A percentile compares a stretch with the other conserved stretches of the same genome.
These are phyloP conservation scores for Empis stercorea DNA, from an alignment of 2,888 invertebrate species.

Conservation along the genomic window DNA sequence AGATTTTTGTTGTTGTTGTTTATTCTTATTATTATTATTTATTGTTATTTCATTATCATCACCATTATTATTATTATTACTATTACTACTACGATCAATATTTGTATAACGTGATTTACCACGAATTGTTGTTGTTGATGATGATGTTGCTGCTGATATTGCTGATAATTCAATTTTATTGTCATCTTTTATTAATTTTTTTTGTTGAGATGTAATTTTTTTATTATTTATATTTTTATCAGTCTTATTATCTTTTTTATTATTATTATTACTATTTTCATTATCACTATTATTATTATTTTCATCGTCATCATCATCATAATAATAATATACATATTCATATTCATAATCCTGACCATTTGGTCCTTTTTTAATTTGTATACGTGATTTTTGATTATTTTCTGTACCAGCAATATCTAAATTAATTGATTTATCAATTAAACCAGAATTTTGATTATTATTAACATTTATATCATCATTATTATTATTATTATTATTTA, in stretches of 20 bases:
- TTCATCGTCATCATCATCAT: conserved; percentile 58
- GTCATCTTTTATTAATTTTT: conserved; percentile 20
- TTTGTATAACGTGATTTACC: conserved; percentile 38
- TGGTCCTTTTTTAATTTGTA: conserved; percentile 76
- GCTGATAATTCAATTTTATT: conserved; percentile 41
- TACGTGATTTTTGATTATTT: conserved; percentile 54
- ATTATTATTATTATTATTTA: conserved; percentile 20
- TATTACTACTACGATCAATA: conserved; percentile 41
- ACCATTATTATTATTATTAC: conserved; percentile 51
- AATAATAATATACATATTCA: conserved; percentile 83
- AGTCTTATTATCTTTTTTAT: neutral
- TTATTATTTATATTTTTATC: neutral
- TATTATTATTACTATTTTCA: conserved; percentile 3
- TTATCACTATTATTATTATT: conserved; percentile 7
- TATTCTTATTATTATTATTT: neutral
- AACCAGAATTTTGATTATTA: conserved; percentile 15
- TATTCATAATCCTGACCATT: conserved; percentile 86
- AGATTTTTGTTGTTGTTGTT: neutral
- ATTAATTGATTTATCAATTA: conserved; percentile 40
- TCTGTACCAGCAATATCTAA: conserved; percentile 53
- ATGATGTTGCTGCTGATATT: conserved; percentile 21
- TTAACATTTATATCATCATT: conserved; percentile 14
- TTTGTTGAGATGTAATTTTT: conserved; percentile 21
- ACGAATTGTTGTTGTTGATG: conserved; percentile 32
- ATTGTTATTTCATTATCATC: conserved; percentile 26